These are phyloP conservation scores for Turritopsis dohrnii DNA, from an alignment of 30 jellyfish, hydroid and myxozoan species.

Conservation along the genomic window DNA sequence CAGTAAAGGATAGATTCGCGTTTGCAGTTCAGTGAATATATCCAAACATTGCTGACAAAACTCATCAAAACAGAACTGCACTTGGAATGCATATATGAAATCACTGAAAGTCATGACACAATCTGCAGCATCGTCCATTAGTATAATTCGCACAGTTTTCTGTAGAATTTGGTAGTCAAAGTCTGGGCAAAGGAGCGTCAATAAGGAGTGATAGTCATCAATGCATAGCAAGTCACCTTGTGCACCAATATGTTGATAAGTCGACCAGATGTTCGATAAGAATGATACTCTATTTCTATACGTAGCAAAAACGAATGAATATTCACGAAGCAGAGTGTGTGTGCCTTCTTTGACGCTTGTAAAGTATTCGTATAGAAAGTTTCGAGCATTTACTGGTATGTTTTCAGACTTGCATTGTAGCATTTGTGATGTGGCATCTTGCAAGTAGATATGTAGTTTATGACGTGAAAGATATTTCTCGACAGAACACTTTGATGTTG, in stretches of 20 bases:
- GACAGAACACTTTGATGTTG: neutral
- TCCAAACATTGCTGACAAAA: slow-evolving; percentile 8
- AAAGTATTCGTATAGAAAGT: slow-evolving; percentile 54
- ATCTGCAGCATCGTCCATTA: slow-evolving; percentile 72
- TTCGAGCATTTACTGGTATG: slow-evolving; percentile 41
- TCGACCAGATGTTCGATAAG: slow-evolving; percentile 52
- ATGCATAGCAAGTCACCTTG: slow-evolving; percentile 54
- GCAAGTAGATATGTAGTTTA: neutral
- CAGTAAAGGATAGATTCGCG: neutral
- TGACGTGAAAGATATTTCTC: slow-evolving; percentile 6
- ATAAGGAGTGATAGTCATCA: slow-evolving; percentile 57
- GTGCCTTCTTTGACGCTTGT: slow-evolving; percentile 52
- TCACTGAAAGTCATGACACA: slow-evolving; percentile 62
- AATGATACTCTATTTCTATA: slow-evolving; percentile 50
- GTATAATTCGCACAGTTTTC: slow-evolving; percentile 53
- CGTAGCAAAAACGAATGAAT: slow-evolving; percentile 44
- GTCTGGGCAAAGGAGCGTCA: slow-evolving; percentile 56
- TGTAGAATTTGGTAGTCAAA: slow-evolving; percentile 57
- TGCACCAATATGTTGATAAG: slow-evolving; percentile 50
- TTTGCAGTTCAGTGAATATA: neutral
- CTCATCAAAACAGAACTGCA: slow-evolving; percentile 48
- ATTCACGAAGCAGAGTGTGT: slow-evolving; percentile 50
- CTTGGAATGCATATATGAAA: slow-evolving; percentile 62
- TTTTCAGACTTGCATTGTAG: slow-evolving; percentile 45
- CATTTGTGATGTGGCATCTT: slow-evolving; percentile 59